A percentile compares a stretch with the other conserved stretches of the same genome.
Evolutionary conservation across 1,140 invertebrate species (phyloP).

Genomic region (Ylistrum balloti): DNA sequence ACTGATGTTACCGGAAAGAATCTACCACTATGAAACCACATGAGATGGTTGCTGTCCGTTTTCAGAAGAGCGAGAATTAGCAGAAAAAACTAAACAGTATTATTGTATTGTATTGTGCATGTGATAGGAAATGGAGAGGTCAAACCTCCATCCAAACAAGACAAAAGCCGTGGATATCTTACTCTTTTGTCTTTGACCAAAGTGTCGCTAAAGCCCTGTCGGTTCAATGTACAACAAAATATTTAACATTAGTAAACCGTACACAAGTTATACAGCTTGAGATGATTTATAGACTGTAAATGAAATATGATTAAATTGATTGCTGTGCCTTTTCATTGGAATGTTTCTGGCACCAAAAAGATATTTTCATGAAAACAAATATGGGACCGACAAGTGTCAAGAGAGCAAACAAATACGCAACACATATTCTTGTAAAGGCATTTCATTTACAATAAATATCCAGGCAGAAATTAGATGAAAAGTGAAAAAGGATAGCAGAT

Average conservation of each 20-base stretch:
- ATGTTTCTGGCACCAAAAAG: no score
- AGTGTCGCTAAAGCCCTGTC: constrained; percentile 48
- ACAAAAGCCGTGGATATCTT: constrained; percentile 30
- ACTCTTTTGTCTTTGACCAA: constrained; percentile 47
- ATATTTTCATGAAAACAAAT: no score
- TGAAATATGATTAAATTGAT: background rate
- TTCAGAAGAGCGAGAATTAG: background rate
- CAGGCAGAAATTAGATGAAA: no score
- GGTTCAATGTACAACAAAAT: background rate
- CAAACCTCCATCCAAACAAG: background rate
- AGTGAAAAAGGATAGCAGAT: no score
- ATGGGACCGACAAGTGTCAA: no score
- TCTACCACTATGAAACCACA: background rate
- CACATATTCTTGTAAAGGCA: no score
- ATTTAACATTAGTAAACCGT: background rate
- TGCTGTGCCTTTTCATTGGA: background rate
- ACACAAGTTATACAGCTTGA: background rate
- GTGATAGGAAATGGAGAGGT: background rate
- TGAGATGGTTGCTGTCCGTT: background rate
- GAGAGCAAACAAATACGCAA: no score
- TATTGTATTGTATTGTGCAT: constrained; percentile 29
- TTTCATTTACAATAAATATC: no score
- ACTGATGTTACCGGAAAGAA: background rate
- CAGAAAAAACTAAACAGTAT: background rate
- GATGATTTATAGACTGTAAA: background rate